Base-by-base conservation (phyloP, 2,888 invertebrate species). In the Anaspis maculata region DNA sequence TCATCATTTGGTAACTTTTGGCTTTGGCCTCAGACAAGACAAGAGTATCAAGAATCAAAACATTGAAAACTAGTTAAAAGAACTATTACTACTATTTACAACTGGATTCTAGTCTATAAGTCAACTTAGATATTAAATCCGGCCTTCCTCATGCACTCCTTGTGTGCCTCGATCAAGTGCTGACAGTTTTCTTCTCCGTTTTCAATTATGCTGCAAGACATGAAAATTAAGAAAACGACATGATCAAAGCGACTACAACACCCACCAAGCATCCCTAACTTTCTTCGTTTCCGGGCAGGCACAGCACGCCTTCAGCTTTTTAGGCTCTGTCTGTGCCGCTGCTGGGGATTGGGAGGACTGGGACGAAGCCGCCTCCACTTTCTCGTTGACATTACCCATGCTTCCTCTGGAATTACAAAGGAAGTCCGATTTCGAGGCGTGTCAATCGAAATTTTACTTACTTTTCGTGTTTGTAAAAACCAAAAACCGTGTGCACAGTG, bases 281-380 rank as follows among this genome's bases (percentile, higher is more conserved):
- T 77, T 78, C 66, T 91, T 95, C 0, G 95, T 96, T 69, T 96
- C 95, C 0, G 95, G 95, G 65, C 96, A 96, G 3, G 95, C 95
- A 71, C 96, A 96, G 57, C 96, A 96, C 3, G 95, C 85, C 61
- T 94, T 96, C 41, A 90, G 68, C 59, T 90, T 89, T 27, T 84
- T 82, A 1, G 62, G 61, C 34, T 51, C 48, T 51, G 83, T 80
- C 6, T 68, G 66, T 9, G 62, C 59, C 38, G 49, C 37, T 41
- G 27, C 24, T 41, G 37, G 19, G 3, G 25, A 24, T 23, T 30
- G 32, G 2, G 32, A 14, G 25, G 39, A 27, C 13, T 27, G 19
- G 3, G 56, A 55, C 32, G 67, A 64, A 3, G 66, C 67, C 13
- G 68, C 69, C 22, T 67, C 67, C 45, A 69, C 70, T 59, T 74